phyloP scores from a whole-genome alignment of 2,797 vertebrate species.

The Pseudochirops corinnae region DNA sequence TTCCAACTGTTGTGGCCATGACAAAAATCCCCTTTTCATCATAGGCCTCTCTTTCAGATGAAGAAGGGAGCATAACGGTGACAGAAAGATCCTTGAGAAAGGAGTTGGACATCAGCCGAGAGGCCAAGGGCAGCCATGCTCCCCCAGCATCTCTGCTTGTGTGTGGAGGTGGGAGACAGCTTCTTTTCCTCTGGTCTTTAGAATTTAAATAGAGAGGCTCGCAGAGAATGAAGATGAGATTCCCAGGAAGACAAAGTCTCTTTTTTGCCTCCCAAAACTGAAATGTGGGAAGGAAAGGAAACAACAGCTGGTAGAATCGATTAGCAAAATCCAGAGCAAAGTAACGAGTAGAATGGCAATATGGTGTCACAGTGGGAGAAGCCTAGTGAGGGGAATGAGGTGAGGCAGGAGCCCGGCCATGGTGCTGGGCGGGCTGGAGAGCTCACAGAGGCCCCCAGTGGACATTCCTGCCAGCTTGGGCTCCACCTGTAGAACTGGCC shows the following conservation, averaged over 20 bases:
- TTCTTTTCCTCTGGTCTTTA: constrained; percentile 64
- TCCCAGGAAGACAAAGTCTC: constrained; percentile 68
- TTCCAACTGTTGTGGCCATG: constrained; percentile 57
- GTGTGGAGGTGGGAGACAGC: constrained; percentile 54
- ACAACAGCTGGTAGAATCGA: constrained; percentile 84
- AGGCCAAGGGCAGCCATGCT: constrained; percentile 59
- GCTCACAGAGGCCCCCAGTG: constrained; percentile 47
- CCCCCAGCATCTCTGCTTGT: constrained; percentile 57
- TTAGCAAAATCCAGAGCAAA: constrained; percentile 79
- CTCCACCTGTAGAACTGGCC: background rate
- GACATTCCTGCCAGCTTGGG: background rate
- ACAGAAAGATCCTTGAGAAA: constrained; percentile 9
- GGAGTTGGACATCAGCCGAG: background rate
- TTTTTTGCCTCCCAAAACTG: constrained; percentile 62
- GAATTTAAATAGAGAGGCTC: constrained; percentile 73
- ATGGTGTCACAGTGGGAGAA: constrained; percentile 69
- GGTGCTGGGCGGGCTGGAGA: constrained; percentile 57
- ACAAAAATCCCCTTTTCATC: constrained; percentile 32
- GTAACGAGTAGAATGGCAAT: constrained; percentile 83
- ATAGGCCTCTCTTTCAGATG: background rate
- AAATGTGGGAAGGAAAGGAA: constrained; percentile 82
- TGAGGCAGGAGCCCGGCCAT: constrained; percentile 66
- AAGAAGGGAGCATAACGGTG: constrained; percentile 50
- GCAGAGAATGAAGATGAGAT: constrained; percentile 67
- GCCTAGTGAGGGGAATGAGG: constrained; percentile 45